phyloP scores from a whole-genome alignment of 2,113 vertebrate species.

The Holacanthus passer region DNA sequence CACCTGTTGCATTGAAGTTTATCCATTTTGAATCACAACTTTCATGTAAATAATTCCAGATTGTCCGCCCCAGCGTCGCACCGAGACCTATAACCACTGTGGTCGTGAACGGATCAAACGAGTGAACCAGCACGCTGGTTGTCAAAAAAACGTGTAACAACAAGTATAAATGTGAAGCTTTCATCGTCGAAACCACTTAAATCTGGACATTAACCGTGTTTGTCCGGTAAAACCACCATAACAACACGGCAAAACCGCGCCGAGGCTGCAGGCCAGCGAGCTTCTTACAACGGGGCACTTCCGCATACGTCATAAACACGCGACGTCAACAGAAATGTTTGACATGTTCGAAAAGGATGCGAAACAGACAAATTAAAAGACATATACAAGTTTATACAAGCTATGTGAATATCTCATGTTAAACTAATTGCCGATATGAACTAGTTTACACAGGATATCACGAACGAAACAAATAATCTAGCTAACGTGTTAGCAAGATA shows the following conservation, averaged over 20 bases:
- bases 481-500: background rate
- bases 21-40: constrained; percentile 78
- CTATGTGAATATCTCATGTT: no score
- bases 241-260: background rate
- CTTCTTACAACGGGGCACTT: constrained; percentile 39
- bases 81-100: constrained; percentile 51
- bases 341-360: background rate
- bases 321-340: constrained; percentile 25
- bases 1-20: constrained; percentile 79
- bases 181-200: constrained; percentile 65
- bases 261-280: background rate
- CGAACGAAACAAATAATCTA: no score
- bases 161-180: constrained; percentile 23
- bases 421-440: background rate
- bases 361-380: fast-evolving
- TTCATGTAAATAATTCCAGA: constrained; percentile 79
- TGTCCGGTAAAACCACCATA: background rate
- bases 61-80: constrained; percentile 61
- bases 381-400: background rate
- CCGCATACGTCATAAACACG: constrained; percentile 51
- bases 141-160: constrained; percentile 41
- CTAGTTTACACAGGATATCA: no score
- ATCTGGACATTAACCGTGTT: background rate
- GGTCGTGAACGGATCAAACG: constrained; percentile 80
- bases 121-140: constrained; percentile 38